Evolutionary conservation across 2,113 vertebrate genomes (phyloP).

Genomic region (Eubucco bourcierii): DNA sequence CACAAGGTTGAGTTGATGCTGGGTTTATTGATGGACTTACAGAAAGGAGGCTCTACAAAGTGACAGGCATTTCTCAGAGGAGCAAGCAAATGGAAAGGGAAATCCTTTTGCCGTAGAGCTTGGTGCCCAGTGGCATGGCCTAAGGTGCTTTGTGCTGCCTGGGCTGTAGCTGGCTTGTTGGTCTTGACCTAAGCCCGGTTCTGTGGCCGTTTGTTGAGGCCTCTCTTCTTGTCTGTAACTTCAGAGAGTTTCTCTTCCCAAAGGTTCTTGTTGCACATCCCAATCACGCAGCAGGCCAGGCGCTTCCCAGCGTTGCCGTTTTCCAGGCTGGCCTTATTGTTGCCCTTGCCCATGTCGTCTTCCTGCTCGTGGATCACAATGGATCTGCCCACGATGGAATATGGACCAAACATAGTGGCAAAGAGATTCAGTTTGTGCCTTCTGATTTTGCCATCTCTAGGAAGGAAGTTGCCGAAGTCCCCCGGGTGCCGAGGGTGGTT

Average conservation of each 20-base stretch:
- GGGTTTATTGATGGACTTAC: slow-evolving; percentile 63
- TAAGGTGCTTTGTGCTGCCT: not conserved
- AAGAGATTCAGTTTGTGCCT: slow-evolving; percentile 40
- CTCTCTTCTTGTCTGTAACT: slow-evolving; percentile 38
- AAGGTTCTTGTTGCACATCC: slow-evolving; percentile 58
- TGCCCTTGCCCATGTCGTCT: slow-evolving; percentile 89
- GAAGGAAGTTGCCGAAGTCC: slow-evolving; percentile 91
- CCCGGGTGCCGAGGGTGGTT: slow-evolving; percentile 89
- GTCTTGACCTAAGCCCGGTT: not conserved
- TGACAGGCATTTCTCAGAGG: not conserved
- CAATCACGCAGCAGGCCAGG: slow-evolving; percentile 91
- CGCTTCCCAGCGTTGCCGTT: slow-evolving; percentile 91
- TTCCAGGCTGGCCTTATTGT: slow-evolving; percentile 82
- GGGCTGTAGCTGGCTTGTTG: not conserved
- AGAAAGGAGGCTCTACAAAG: not conserved
- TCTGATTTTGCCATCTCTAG: slow-evolving; percentile 78
- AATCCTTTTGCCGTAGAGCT: not conserved
- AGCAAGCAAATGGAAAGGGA: not conserved
- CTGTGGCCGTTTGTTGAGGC: not conserved
- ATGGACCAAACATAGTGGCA: slow-evolving; percentile 78
- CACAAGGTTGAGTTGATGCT: slow-evolving; percentile 29
- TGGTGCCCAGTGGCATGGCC: not conserved
- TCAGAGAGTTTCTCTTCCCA: slow-evolving; percentile 70
- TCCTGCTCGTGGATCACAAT: slow-evolving; percentile 87
- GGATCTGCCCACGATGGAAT: slow-evolving; percentile 84